These are phyloP conservation scores for Dermolepida albohirtum DNA, from an alignment of 2,888 invertebrate genomes.

Conservation along the genomic window DNA sequence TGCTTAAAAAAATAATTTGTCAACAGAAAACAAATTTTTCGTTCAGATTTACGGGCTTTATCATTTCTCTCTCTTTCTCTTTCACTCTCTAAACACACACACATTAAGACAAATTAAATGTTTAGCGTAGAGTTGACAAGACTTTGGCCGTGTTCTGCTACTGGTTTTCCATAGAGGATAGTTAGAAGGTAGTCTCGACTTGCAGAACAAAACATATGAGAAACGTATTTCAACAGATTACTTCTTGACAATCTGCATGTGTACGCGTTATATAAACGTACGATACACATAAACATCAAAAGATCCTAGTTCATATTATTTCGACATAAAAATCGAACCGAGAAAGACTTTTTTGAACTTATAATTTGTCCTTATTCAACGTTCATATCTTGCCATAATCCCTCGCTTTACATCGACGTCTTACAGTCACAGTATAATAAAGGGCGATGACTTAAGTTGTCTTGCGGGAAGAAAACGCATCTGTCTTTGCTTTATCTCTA, in stretches of 20 bases:
- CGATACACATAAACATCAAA: too few relatives aligned
- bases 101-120: conserved; percentile 44
- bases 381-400: too few relatives aligned
- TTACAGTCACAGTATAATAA: conserved; percentile 39
- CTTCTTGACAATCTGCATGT: too few relatives aligned
- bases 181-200: conserved; percentile 22
- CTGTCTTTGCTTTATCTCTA: conserved; percentile 54
- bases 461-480: conserved; percentile 55
- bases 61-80: not conserved
- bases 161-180: conserved; percentile 29
- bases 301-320: not conserved
- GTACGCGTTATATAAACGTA: too few relatives aligned
- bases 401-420: conserved; percentile 1
- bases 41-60: conserved; percentile 15
- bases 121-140: conserved; percentile 34
- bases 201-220: not conserved
- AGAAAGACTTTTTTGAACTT: conserved; percentile 11
- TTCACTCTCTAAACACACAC: not conserved
- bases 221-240: too few relatives aligned
- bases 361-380: conserved; percentile 8
- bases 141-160: conserved; percentile 15
- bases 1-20: conserved; percentile 19
- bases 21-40: not conserved
- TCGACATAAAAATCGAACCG: conserved; percentile 20
- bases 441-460: conserved; percentile 57